Percentiles rank a stretch among this genome's conserved stretches.
Conservation (phyloP, 2,797 vertebrate genomes). For the Lagorchestes hirsutus region DNA sequence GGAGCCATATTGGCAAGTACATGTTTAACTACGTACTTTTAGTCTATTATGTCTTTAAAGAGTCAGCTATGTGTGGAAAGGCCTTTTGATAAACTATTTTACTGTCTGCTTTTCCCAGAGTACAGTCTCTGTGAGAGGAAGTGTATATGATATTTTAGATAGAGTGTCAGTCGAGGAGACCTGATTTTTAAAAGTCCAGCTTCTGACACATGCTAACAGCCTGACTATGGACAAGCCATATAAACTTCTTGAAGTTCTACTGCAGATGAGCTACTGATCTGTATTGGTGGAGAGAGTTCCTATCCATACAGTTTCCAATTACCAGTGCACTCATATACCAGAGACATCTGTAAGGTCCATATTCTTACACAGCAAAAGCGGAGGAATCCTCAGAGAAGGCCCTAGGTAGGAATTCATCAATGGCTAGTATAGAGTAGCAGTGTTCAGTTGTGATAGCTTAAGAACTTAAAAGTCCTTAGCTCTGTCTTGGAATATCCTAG, state of each 20-base stretch:
- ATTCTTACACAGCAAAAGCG: neutral
- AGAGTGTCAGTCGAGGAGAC: neutral
- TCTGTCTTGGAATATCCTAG: neutral
- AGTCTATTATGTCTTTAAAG: neutral
- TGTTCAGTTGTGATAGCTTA: neutral
- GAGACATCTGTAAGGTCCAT: neutral
- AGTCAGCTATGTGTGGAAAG: neutral
- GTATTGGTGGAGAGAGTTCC: neutral
- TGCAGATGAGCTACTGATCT: neutral
- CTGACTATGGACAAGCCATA: neutral
- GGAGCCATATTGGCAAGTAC: neutral
- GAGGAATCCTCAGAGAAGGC: neutral
- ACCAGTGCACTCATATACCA: neutral
- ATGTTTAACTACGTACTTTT: neutral
- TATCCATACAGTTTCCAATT: neutral
- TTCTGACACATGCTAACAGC: neutral
- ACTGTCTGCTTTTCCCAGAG: slow-evolving; percentile 37
- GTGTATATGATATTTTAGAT: neutral
- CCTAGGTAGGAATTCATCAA: neutral
- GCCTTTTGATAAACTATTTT: neutral
- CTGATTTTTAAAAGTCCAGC: neutral
- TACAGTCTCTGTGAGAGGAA: neutral
- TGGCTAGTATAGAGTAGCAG: neutral
- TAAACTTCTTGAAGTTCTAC: neutral
- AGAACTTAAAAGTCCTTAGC: neutral